A percentile compares a stretch with the other conserved stretches of the same genome.
These are phyloP conservation scores for Octodon degus DNA, from an alignment of 2,113 vertebrate genomes.

Conservation along the genomic window DNA sequence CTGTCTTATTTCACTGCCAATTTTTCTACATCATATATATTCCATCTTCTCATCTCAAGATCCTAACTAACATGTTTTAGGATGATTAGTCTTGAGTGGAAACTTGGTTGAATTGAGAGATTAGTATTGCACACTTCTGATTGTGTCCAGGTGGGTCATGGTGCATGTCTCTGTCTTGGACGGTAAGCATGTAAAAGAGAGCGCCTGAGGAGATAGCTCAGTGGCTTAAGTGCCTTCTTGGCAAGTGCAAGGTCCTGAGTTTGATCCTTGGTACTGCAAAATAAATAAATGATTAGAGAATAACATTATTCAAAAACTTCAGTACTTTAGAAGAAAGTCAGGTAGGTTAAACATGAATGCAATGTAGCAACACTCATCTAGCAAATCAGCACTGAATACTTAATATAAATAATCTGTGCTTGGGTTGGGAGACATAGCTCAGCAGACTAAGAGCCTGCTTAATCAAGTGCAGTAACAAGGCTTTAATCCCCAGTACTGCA, in stretches of 20 bases:
- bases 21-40: neutral
- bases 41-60: neutral
- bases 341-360: neutral
- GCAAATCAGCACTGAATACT: neutral
- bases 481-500: too few species aligned
- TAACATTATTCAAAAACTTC: neutral
- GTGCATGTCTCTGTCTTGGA: neutral
- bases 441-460: too few species aligned
- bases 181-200: neutral
- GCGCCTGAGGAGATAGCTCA: too few species aligned
- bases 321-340: neutral
- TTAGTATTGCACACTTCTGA: neutral
- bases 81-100: neutral
- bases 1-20: neutral
- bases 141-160: neutral
- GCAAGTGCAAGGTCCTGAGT: too few species aligned
- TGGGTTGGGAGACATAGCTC: too few species aligned
- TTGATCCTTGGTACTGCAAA: too few species aligned
- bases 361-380: neutral
- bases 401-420: neutral
- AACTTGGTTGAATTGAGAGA: neutral
- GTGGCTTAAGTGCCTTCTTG: too few species aligned
- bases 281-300: neutral
- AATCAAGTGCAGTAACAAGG: too few species aligned
- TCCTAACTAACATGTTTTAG: neutral